A percentile compares a stretch with the other conserved stretches of the same genome.
Evolutionary conservation across 2,797 vertebrate genomes (phyloP).

Genomic region (Rhynchonycteris naso): DNA sequence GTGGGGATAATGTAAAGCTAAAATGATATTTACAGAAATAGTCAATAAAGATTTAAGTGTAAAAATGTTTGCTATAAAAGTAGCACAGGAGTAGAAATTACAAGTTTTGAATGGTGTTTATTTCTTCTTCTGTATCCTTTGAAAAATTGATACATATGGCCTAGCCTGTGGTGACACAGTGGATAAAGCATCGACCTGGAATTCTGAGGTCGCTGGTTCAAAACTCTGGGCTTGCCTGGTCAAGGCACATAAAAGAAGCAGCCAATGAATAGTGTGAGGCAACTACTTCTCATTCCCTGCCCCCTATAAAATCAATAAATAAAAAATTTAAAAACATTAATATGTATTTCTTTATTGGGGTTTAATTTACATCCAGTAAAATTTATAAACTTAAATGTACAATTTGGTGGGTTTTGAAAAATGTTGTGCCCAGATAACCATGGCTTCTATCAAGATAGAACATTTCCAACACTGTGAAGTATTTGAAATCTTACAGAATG

Average conservation of each 20-base stretch:
- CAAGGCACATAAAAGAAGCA: too few species aligned
- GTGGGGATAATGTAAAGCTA: constrained; percentile 22
- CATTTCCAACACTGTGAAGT: not conserved
- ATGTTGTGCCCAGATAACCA: not conserved
- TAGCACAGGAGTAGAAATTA: not conserved
- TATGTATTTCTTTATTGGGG: not conserved
- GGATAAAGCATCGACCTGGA: too few species aligned
- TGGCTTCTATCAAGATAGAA: not conserved
- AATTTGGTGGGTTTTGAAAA: constrained; percentile 29
- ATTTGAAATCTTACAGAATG: not conserved
- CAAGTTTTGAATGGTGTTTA: not conserved
- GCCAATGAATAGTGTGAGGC: too few species aligned
- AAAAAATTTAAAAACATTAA: too few species aligned
- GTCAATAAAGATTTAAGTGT: constrained; percentile 42
- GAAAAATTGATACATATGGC: not conserved
- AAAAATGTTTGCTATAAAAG: constrained; percentile 35
- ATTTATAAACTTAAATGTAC: not conserved
- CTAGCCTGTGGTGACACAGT: too few species aligned
- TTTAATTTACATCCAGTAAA: not conserved
- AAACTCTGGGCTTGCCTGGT: too few species aligned
- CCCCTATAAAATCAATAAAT: too few species aligned
- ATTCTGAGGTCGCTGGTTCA: too few species aligned
- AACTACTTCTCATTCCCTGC: too few species aligned
- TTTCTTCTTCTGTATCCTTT: not conserved
- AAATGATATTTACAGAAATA: constrained; percentile 29